phyloP scores from a whole-genome alignment of 2,888 invertebrate genomes.

The Scaeva pyrastri region DNA sequence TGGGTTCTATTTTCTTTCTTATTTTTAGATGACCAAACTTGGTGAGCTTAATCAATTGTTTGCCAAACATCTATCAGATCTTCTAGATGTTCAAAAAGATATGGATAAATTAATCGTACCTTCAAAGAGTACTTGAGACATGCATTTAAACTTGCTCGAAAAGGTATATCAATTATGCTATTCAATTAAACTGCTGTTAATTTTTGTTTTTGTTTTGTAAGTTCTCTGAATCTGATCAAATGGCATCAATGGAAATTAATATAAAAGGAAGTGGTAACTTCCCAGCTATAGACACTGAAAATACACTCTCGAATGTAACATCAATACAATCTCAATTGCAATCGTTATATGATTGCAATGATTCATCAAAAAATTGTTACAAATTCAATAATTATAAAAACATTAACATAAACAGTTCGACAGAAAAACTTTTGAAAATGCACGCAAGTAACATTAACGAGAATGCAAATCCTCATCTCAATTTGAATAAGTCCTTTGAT shows the following conservation, averaged over 20 bases:
- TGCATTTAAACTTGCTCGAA: slow-evolving; percentile 81
- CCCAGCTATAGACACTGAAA: slow-evolving; percentile 80
- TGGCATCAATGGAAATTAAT: slow-evolving; percentile 77
- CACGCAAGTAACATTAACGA: slow-evolving; percentile 49
- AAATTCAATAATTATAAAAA: slow-evolving; percentile 74
- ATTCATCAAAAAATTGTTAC: slow-evolving; percentile 76
- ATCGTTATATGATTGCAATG: slow-evolving; percentile 82
- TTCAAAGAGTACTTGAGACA: slow-evolving; percentile 84
- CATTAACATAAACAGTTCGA: slow-evolving; percentile 65
- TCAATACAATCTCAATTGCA: slow-evolving; percentile 83
- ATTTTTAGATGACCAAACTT: slow-evolving; percentile 81
- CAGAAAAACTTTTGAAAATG: slow-evolving; percentile 67
- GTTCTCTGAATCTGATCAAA: slow-evolving; percentile 81
- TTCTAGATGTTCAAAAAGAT: slow-evolving; percentile 83
- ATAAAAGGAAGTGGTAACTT: slow-evolving; percentile 77
- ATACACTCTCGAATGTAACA: slow-evolving; percentile 83
- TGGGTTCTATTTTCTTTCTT: neutral
- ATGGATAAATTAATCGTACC: slow-evolving; percentile 83
- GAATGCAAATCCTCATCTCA: slow-evolving; percentile 48
- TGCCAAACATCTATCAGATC: slow-evolving; percentile 82
- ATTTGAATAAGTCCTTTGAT: slow-evolving; percentile 44
- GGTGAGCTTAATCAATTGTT: slow-evolving; percentile 82
- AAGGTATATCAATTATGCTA: slow-evolving; percentile 78
- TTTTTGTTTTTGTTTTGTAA: slow-evolving; percentile 47
- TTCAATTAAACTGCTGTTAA: neutral